Conservation (phyloP, 2,113 vertebrate genomes). For the Ophiodon elongatus region DNA sequence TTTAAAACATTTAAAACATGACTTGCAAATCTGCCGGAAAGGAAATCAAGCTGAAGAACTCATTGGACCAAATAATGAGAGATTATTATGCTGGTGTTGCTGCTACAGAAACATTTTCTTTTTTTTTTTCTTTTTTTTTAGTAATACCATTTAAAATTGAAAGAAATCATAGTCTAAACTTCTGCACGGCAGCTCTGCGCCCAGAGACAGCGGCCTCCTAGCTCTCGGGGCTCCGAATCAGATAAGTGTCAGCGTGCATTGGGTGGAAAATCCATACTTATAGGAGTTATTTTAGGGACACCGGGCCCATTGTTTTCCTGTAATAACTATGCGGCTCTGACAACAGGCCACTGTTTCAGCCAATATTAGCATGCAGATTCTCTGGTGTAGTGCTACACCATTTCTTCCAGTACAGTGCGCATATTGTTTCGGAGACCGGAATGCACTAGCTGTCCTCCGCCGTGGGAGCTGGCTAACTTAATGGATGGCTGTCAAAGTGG, state of each 20-base stretch:
- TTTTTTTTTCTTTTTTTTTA: too few relatives aligned
- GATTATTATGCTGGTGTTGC: background rate
- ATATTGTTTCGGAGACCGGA: constrained; percentile 83
- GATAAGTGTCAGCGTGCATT: constrained; percentile 79
- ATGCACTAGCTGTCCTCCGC: constrained; percentile 81
- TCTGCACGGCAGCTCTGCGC: background rate
- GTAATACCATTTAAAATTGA: background rate
- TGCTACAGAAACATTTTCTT: background rate
- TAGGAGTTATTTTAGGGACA: constrained; percentile 86
- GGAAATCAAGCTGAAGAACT: background rate
- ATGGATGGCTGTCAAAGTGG: constrained; percentile 70
- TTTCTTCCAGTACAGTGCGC: constrained; percentile 85
- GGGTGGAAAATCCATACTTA: constrained; percentile 84
- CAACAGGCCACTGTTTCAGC: constrained; percentile 89
- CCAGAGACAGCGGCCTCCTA: background rate
- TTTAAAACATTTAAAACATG: background rate
- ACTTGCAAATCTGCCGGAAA: constrained; percentile 2
- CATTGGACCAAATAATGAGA: background rate
- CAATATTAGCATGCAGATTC: constrained; percentile 92
- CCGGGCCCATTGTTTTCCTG: constrained; percentile 85
- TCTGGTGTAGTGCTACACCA: constrained; percentile 88
- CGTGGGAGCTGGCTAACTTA: constrained; percentile 71
- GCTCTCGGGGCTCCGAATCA: constrained; percentile 56
- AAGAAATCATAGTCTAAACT: background rate
- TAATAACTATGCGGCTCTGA: constrained; percentile 88